These are phyloP conservation scores for Ricordea florida DNA, from an alignment of 92 coral and sea anemone species.

Conservation along the genomic window DNA sequence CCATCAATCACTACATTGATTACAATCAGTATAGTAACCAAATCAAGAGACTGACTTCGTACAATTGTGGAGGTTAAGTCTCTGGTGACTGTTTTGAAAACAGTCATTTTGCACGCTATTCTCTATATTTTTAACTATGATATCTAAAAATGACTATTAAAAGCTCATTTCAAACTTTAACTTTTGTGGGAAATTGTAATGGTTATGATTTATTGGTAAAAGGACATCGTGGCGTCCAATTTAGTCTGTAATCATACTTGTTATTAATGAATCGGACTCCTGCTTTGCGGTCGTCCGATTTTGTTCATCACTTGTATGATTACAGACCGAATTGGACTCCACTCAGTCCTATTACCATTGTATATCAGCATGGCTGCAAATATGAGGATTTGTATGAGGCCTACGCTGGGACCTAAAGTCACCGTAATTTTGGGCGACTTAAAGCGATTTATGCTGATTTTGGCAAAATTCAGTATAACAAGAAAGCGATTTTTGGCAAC, in stretches of 20 bases:
- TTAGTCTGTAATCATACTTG: conserved; percentile 2
- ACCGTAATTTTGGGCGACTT: too few relatives aligned
- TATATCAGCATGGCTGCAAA: too few relatives aligned
- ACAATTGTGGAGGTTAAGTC: conserved; percentile 1
- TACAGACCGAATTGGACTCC: too few relatives aligned
- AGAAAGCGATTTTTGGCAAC: too few relatives aligned
- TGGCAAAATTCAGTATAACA: too few relatives aligned
- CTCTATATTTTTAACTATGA: conserved; percentile 4
- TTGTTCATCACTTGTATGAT: conserved; percentile 4
- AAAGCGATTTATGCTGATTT: too few relatives aligned
- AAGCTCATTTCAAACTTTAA: conserved; percentile 9
- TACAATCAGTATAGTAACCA: conserved; percentile 2
- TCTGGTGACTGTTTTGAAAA: neutral
- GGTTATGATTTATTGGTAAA: too few relatives aligned
- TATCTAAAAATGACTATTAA: neutral
- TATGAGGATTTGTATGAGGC: too few relatives aligned
- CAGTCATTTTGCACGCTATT: conserved; percentile 9
- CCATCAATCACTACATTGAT: conserved; percentile 1
- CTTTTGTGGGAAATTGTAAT: conserved; percentile 5
- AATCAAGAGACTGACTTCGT: conserved; percentile 8
- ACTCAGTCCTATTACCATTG: too few relatives aligned
- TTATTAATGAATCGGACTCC: neutral
- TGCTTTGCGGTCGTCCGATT: conserved; percentile 7
- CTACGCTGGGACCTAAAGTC: too few relatives aligned
- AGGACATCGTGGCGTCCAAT: conserved; percentile 9